Conservation (phyloP, 2,113 vertebrate genomes). For the Kryptolebias marmoratus region DNA sequence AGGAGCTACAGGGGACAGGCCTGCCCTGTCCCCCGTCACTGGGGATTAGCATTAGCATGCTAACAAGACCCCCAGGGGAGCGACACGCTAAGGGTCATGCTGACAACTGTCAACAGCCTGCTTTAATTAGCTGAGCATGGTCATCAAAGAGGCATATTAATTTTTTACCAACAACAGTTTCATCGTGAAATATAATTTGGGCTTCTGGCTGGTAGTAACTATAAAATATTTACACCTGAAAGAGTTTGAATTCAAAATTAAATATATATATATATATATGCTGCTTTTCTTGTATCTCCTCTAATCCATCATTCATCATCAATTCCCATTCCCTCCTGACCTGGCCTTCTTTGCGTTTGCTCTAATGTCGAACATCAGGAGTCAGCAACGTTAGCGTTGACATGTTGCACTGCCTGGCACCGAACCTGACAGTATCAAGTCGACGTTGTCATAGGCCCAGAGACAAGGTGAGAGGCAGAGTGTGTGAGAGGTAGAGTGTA, state of each 20-base stretch:
- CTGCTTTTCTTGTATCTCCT: slow-evolving; percentile 22
- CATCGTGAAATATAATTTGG: slow-evolving; percentile 8
- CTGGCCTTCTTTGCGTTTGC: slow-evolving; percentile 30
- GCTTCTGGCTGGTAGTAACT: slow-evolving; percentile 7
- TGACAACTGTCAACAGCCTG: slow-evolving; percentile 75
- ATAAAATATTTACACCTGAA: slow-evolving; percentile 3
- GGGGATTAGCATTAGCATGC: slow-evolving; percentile 81
- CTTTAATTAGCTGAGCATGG: slow-evolving; percentile 70
- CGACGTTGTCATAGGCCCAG: slow-evolving; percentile 62
- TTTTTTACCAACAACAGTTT: slow-evolving; percentile 3
- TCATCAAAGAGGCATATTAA: slow-evolving; percentile 45
- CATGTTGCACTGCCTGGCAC: slow-evolving; percentile 53
- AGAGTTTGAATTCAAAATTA: background rate
- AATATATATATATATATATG: slow-evolving; percentile 10
- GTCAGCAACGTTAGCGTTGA: slow-evolving; percentile 46
- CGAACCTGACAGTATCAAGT: slow-evolving; percentile 70
- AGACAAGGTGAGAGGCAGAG: slow-evolving; percentile 68
- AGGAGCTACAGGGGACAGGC: slow-evolving; percentile 71
- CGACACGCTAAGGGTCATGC: slow-evolving; percentile 59
- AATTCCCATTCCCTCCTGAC: slow-evolving; percentile 10
- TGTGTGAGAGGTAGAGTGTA: slow-evolving; percentile 68
- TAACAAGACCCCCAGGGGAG: slow-evolving; percentile 68
- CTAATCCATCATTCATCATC: slow-evolving; percentile 58
- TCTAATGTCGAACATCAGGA: slow-evolving; percentile 58
- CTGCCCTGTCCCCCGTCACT: slow-evolving; percentile 76